These are phyloP conservation scores for Eumeta japonica DNA, from an alignment of 1,140 invertebrate species.

Conservation along the genomic window DNA sequence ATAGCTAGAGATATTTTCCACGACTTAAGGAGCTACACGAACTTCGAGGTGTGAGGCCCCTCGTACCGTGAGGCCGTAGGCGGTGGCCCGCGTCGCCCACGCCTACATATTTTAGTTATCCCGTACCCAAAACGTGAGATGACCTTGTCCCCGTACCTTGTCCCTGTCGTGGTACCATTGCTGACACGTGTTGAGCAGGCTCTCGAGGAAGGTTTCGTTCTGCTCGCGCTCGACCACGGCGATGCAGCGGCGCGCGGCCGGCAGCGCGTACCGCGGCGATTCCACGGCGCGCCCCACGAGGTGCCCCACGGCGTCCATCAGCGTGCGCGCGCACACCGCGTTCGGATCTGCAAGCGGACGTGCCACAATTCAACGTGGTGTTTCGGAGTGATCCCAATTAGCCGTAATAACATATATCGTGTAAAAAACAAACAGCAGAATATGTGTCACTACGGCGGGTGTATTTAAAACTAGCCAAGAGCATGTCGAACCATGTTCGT, in stretches of 20 bases:
- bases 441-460: background rate
- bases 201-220: conserved; percentile 85
- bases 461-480: too few relatives aligned
- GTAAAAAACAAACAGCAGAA: background rate
- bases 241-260: conserved; percentile 78
- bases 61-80: too few relatives aligned
- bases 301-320: conserved; percentile 83
- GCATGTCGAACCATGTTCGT: too few relatives aligned
- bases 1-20: too few relatives aligned
- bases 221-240: conserved; percentile 83
- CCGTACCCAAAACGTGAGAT: too few relatives aligned
- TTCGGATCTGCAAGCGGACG: conserved; percentile 67
- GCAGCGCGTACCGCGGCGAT: conserved; percentile 72
- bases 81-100: too few relatives aligned
- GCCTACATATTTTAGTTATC: too few relatives aligned
- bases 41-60: too few relatives aligned
- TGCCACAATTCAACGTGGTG: too few relatives aligned
- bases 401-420: background rate
- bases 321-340: conserved; percentile 68
- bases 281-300: conserved; percentile 77
- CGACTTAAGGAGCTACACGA: too few relatives aligned
- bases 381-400: too few relatives aligned
- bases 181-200: conserved; percentile 82
- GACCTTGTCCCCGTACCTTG: conserved; percentile 49
- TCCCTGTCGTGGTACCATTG: conserved; percentile 86